A percentile compares a stretch with the other conserved stretches of the same genome.
These are phyloP conservation scores for human DNA, from an alignment of 2,113 vertebrate genomes.

Conservation along the genomic window DNA sequence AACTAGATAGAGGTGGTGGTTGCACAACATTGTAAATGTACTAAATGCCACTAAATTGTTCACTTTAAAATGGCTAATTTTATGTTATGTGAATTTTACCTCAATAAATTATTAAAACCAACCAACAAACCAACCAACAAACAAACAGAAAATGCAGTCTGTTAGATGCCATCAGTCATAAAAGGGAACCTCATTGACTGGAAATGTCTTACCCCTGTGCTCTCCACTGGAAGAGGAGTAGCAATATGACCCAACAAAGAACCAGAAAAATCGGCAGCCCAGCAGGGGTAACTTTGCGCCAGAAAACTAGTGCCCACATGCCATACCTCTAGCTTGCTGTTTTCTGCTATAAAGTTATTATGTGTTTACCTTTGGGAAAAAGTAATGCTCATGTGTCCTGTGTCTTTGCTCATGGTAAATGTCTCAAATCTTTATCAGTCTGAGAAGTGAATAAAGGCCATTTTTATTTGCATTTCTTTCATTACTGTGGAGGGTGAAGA, in stretches of 20 bases:
- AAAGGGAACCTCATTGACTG: not conserved
- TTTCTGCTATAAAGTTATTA: not conserved
- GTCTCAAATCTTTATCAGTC: not conserved
- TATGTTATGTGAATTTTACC: not conserved
- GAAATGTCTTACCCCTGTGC: not conserved
- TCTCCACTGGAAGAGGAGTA: not conserved
- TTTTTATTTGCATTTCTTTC: not conserved
- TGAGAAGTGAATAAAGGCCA: not conserved
- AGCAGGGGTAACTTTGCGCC: not conserved
- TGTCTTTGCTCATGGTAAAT: not conserved
- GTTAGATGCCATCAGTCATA: not conserved
- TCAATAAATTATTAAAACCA: not conserved
- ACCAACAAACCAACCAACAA: too few species aligned
- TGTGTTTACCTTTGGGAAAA: not conserved
- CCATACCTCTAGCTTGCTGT: not conserved
- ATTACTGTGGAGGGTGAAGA: too few species aligned
- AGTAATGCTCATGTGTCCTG: not conserved
- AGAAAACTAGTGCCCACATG: not conserved
- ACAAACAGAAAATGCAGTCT: not conserved
- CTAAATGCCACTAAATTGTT: not conserved
- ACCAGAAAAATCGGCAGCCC: not conserved
- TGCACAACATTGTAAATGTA: not conserved
- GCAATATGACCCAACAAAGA: not conserved
- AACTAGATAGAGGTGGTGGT: not conserved
- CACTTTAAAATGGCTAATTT: not conserved